Percentiles rank a stretch among this genome's conserved stretches.
These are phyloP conservation scores for Threskiornis aethiopicus DNA, from an alignment of 2,797 vertebrate species.

Conservation along the genomic window DNA sequence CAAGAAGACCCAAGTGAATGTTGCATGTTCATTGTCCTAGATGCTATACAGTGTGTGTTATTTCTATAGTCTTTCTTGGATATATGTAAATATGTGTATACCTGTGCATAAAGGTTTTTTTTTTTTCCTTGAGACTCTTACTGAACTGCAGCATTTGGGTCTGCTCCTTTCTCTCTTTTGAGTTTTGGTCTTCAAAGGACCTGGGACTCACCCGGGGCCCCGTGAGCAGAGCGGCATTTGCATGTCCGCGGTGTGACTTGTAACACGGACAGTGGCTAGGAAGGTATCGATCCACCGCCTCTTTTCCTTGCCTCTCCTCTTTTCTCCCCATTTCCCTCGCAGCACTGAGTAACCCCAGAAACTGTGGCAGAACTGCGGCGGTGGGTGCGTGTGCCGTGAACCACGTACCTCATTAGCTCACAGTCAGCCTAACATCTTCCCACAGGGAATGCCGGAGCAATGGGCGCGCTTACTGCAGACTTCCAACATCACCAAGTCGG, in stretches of 20 bases:
- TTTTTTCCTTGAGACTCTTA: not conserved
- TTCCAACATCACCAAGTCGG: constrained; percentile 94
- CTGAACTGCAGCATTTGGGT: not conserved
- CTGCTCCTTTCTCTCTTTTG: not conserved
- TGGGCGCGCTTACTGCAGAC: constrained; percentile 94
- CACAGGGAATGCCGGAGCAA: constrained; percentile 94
- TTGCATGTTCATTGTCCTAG: not conserved
- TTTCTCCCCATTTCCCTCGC: not conserved
- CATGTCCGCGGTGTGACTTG: fast-evolving
- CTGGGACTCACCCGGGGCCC: not conserved
- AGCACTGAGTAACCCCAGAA: not conserved
- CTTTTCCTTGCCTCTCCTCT: not conserved
- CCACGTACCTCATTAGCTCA: no score
- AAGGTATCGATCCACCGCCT: not conserved
- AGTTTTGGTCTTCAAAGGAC: not conserved
- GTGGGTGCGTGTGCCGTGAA: not conserved
- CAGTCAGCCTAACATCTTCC: no score
- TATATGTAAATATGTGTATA: not conserved
- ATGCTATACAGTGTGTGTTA: fast-evolving
- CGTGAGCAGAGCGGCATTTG: not conserved
- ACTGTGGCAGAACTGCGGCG: not conserved
- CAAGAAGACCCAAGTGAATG: not conserved
- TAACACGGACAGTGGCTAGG: not conserved
- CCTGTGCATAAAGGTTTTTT: not conserved
- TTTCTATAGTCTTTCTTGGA: not conserved